A percentile compares a stretch with the other conserved stretches of the same genome.
Evolutionary conservation across 1,140 invertebrate genomes (phyloP).

Genomic region (Charaxes varanes): DNA sequence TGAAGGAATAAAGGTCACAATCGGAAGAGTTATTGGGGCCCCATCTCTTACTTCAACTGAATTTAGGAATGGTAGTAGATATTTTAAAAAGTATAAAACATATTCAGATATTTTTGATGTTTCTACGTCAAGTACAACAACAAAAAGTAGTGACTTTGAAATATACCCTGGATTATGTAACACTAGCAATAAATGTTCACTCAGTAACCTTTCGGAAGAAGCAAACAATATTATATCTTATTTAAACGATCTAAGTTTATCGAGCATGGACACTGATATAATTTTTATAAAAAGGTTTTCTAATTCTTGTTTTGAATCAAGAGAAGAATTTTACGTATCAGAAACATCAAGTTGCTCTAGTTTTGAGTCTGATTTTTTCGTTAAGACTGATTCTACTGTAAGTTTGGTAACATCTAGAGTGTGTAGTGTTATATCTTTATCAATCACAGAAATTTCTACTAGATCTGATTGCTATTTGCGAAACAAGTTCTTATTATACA

Average conservation of each 20-base stretch:
- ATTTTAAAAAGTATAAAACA: background rate
- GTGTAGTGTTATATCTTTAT: conserved; percentile 31
- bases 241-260: too few relatives aligned
- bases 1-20: conserved; percentile 51
- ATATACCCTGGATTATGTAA: too few relatives aligned
- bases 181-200: too few relatives aligned
- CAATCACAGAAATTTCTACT: conserved; percentile 10
- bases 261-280: conserved; percentile 5
- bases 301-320: background rate
- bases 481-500: background rate
- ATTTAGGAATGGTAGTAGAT: conserved; percentile 3
- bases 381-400: conserved; percentile 29
- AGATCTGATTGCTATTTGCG: conserved; percentile 9
- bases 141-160: too few relatives aligned
- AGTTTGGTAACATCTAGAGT: conserved; percentile 20
- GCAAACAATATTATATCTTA: too few relatives aligned
- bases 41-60: conserved; percentile 21
- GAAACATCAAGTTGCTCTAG: conserved; percentile 4
- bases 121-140: background rate
- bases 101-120: background rate
- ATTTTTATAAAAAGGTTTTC: conserved; percentile 11
- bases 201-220: too few relatives aligned
- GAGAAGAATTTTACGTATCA: background rate
- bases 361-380: conserved; percentile 21
- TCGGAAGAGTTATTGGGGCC: conserved; percentile 35